These are phyloP conservation scores for Pseudolaguvia tuberculata DNA, from an alignment of 2,113 vertebrate genomes.

Conservation along the genomic window DNA sequence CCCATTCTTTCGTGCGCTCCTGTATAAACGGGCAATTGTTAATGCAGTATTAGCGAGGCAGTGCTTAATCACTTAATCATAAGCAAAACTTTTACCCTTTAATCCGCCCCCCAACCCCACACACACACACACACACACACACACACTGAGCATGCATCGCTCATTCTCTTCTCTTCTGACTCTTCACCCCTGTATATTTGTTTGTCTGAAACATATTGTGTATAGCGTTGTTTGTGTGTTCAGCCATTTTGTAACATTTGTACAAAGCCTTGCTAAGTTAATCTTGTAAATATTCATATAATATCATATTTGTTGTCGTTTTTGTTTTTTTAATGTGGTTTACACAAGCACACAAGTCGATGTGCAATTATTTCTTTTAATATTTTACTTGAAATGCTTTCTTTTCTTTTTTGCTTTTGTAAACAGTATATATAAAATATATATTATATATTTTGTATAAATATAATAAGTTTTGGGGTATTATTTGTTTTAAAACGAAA, in stretches of 20 bases:
- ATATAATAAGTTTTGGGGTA: conserved; percentile 59
- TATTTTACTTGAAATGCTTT: conserved; percentile 75
- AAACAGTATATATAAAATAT: conserved; percentile 57
- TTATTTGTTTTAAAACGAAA: conserved; percentile 56
- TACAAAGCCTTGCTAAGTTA: conserved; percentile 79
- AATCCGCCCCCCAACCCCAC: conserved; percentile 10
- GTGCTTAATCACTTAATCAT: conserved; percentile 22
- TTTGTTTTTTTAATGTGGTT: conserved; percentile 64
- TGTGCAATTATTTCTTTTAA: conserved; percentile 69
- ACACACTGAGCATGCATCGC: background rate
- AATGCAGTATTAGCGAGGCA: conserved; percentile 49
- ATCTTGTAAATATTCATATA: conserved; percentile 73
- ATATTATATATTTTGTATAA: conserved; percentile 69
- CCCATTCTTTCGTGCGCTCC: background rate
- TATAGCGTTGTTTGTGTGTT: conserved; percentile 57
- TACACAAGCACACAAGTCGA: conserved; percentile 67
- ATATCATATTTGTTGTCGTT: conserved; percentile 63
- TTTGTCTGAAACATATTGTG: conserved; percentile 45
- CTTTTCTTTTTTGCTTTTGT: conserved; percentile 65
- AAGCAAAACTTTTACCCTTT: conserved; percentile 22
- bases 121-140: conserved; percentile 21
- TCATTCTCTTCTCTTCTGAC: conserved; percentile 31
- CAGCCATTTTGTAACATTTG: conserved; percentile 75
- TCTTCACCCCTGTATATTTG: conserved; percentile 18
- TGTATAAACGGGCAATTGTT: background rate